These are phyloP conservation scores for Schizopygopsis malacanthus DNA, from an alignment of 2,797 vertebrate genomes.

Conservation along the genomic window DNA sequence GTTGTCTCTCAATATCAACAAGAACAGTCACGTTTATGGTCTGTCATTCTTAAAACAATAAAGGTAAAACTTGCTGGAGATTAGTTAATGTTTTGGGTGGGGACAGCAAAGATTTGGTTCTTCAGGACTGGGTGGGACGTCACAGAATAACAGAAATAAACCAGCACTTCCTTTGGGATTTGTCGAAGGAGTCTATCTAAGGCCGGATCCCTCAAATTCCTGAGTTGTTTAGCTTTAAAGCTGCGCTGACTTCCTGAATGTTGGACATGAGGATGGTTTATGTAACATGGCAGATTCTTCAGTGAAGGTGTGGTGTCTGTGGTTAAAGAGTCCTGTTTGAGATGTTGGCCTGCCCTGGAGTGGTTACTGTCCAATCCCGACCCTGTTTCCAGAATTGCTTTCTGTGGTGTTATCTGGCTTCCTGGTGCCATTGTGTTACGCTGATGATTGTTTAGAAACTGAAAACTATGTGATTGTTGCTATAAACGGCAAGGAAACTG, in stretches of 20 bases:
- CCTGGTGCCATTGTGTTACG: slow-evolving; percentile 72
- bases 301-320: background rate
- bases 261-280: slow-evolving; percentile 26
- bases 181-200: slow-evolving; percentile 44
- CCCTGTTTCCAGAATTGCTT: slow-evolving; percentile 70
- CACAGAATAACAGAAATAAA: slow-evolving; percentile 55
- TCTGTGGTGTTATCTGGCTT: slow-evolving; percentile 70
- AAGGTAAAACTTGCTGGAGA: background rate
- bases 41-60: background rate
- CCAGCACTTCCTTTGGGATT: slow-evolving; percentile 56
- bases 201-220: slow-evolving; percentile 24
- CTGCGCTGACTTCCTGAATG: slow-evolving; percentile 39
- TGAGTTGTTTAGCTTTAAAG: slow-evolving; percentile 40
- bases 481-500: background rate
- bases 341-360: background rate
- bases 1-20: background rate
- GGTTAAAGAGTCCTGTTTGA: background rate
- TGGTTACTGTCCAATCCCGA: slow-evolving; percentile 25
- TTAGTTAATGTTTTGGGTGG: slow-evolving; percentile 24
- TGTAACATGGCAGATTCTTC: slow-evolving; percentile 15
- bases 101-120: slow-evolving; percentile 22
- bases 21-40: background rate
- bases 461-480: slow-evolving; percentile 14
- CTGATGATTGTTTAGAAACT: slow-evolving; percentile 34
- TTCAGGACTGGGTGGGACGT: slow-evolving; percentile 45